Conservation (phyloP, 2,888 invertebrate genomes). For the Arenicola marina region DNA sequence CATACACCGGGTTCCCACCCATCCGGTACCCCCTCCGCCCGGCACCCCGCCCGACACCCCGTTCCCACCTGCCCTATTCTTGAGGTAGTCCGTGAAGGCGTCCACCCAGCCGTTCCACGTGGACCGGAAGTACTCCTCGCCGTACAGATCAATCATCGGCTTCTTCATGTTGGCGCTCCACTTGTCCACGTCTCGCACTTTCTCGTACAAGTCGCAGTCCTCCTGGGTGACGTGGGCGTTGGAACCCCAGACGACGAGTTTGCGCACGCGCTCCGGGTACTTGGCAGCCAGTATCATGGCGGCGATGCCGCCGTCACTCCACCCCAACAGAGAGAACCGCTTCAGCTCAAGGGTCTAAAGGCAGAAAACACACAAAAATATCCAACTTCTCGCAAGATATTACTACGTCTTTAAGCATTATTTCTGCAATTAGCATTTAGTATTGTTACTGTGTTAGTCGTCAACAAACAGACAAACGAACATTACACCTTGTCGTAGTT, state of each 20-base stretch:
- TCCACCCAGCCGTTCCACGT: constrained; percentile 79
- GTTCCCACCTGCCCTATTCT: constrained; percentile 61
- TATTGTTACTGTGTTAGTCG: no score
- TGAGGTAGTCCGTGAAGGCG: constrained; percentile 64
- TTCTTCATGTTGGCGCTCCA: constrained; percentile 82
- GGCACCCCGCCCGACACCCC: neutral
- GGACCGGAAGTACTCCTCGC: constrained; percentile 71
- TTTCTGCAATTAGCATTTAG: no score
- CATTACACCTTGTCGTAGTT: no score
- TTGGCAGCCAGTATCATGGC: constrained; percentile 77
- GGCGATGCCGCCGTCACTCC: constrained; percentile 87
- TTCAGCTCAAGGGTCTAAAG: constrained; percentile 68
- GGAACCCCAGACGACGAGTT: constrained; percentile 78
- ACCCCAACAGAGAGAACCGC: constrained; percentile 77
- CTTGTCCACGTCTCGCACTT: constrained; percentile 67
- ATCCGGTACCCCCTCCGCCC: neutral
- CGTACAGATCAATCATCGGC: constrained; percentile 76
- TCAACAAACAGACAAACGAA: no score
- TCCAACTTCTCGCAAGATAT: no score
- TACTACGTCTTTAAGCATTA: no score
- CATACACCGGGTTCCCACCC: no score
- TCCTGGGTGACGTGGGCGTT: constrained; percentile 75
- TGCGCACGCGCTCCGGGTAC: constrained; percentile 71
- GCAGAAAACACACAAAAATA: no score
- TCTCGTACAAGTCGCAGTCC: constrained; percentile 68